Percentiles rank a stretch among this genome's conserved stretches.
These are phyloP conservation scores for Pheosia gnoma DNA, from an alignment of 2,888 invertebrate species.

Conservation along the genomic window DNA sequence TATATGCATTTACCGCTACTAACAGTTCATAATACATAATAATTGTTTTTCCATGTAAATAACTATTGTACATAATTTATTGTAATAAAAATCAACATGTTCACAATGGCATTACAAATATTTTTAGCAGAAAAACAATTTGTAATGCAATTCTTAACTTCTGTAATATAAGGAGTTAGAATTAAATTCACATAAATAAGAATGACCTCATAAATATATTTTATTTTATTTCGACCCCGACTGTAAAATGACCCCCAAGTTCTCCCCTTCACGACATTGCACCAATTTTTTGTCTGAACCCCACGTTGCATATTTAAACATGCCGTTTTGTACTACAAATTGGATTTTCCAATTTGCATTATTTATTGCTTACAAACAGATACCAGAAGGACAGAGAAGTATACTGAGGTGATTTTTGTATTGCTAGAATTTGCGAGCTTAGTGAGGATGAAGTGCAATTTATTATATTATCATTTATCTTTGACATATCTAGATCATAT, in stretches of 20 bases:
- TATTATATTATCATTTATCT: not conserved
- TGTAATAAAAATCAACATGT: too few species aligned
- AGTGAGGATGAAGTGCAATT: not conserved
- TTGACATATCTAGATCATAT: too few species aligned
- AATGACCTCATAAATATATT: constrained; percentile 42
- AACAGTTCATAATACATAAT: too few species aligned
- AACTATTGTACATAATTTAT: too few species aligned
- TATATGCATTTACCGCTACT: too few species aligned
- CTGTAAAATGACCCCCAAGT: constrained; percentile 44
- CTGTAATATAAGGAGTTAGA: too few species aligned
- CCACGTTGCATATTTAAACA: constrained; percentile 60
- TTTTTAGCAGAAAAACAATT: too few species aligned
- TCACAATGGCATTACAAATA: too few species aligned
- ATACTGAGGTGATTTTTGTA: constrained; percentile 8
- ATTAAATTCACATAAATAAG: constrained; percentile 2
- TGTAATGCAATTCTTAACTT: too few species aligned
- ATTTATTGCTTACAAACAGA: constrained; percentile 60
- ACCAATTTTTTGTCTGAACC: constrained; percentile 51
- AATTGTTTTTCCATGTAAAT: too few species aligned
- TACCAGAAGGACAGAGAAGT: constrained; percentile 39
- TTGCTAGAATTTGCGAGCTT: not conserved
- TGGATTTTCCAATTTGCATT: constrained; percentile 63
- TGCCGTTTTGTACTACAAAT: constrained; percentile 57
- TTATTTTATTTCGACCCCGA: constrained; percentile 47
- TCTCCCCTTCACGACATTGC: constrained; percentile 46